These are phyloP conservation scores for Pristionchus japonicus DNA, from an alignment of 2,888 invertebrate species.

Conservation along the genomic window DNA sequence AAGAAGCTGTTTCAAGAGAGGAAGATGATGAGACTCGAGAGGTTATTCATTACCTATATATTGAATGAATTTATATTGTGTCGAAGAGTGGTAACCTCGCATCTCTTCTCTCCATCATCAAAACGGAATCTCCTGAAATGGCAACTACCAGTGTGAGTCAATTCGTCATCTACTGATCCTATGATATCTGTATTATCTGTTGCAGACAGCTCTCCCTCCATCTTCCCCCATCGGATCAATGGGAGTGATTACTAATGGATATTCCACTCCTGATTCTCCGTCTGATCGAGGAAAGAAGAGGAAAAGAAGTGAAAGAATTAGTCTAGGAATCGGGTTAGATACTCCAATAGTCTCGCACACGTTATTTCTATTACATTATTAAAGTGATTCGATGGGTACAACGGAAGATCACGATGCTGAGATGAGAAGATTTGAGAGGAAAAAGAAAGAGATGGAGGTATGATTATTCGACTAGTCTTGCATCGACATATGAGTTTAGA, in stretches of 20 bases:
- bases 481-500: too few species aligned
- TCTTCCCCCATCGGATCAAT: not conserved
- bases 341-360: not conserved
- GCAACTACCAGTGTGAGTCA: not conserved
- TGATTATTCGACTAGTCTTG: too few species aligned
- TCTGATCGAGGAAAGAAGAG: constrained; percentile 3
- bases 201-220: not conserved
- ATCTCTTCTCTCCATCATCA: not conserved
- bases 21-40: not conserved
- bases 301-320: not conserved
- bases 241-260: not conserved
- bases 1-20: not conserved
- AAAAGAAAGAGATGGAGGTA: constrained; percentile 32
- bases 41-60: too few species aligned
- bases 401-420: constrained; percentile 5
- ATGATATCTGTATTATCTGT: too few species aligned
- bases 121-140: not conserved
- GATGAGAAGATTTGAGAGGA: constrained; percentile 23
- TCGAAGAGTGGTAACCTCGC: not conserved
- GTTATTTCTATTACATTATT: not conserved
- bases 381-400: not conserved
- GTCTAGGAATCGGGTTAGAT: not conserved
- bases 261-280: not conserved
- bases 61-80: not conserved
- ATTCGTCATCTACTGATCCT: too few species aligned